Evolutionary conservation across 2,888 invertebrate species (phyloP), one percentile per base, ranked within the genome.

Genomic region (Amiota communis): DNA sequence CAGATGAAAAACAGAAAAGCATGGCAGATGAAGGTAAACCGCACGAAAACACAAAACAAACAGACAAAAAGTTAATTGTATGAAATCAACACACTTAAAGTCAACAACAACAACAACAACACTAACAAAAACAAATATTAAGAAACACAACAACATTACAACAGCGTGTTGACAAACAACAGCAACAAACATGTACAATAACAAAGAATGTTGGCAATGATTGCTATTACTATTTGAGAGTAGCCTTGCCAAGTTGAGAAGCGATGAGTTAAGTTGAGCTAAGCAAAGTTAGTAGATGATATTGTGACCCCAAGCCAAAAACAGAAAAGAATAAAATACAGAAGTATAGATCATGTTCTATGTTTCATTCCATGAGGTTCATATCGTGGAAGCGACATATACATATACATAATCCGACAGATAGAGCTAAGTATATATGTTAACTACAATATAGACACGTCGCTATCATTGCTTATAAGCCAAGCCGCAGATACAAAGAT

Each of bases 11-110:
- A 36, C 36, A 36, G 36, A 36, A 36, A 36, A 6, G 6, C 36
- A 36, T 4, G 36, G 65, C 49, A 9, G 23, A 13, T 11, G 63
- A 46, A 63, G 63, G 63, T 46, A 63, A 68, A 68, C 67, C 57
- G 15, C 56, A 67, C 49, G 70, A 65, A 56, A 71, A 64, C 56
- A 53, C 79, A 82, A 77, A 75, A 76, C 79, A 84, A 84, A 85
- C 85, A 79, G 80, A 77, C 85, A 78, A 85, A 84, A 82, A 82
- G 79, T 85, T 85, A 82, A 85, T 82, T 82, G 86, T 82, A 82
- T 82, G 86, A 84, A 85, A 84, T 82, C 86, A 85, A 85, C 86
- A 85, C 81, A 81, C 80, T 85, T 84, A 74, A 81, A 82, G 83
- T 82, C 83, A 82, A 85, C 80, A 84, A 76, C 81, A 76, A 67